Evolutionary conservation across 1,140 invertebrate genomes (phyloP), one percentile per base, ranked within the genome.

Genomic region (Aphidius gifuensis): DNA sequence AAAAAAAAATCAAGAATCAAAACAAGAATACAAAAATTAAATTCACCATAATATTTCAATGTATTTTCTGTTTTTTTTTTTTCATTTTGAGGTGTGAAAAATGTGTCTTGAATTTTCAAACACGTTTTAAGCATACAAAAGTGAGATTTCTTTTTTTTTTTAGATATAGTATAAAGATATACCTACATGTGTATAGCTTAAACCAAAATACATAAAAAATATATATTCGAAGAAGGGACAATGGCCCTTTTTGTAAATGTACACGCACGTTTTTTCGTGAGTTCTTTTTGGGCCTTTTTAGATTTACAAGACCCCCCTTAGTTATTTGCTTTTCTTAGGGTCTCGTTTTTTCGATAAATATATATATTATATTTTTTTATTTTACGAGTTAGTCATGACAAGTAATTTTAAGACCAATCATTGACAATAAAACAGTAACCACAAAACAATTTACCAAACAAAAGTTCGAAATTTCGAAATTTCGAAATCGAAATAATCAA

Each of bases 21-120:
- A 46, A 43, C 40, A 55, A 55, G 16, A 42, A 43, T 16, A 40
- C 9, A 39, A 54, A 7, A 40, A 38, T 42, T 23, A 50, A 32
- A 32, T 32, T 32, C 4, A 32, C 23, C 23, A 32, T 32, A 32
- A 4, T 32, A 32, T 3, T 32, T 32, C 23, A 32, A 32, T 32
- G 23, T 23, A 1, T 8, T 44, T 53, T 16, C 9, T 62, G 53
- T 47, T n/a, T 16, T 50, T 11, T 21, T 23, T 21, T 58, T 9
- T 45, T 39, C 9, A 45, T 47, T 16, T 56, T 38, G 56, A 32
- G 56, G 61, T 63, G 61, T 45, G 48, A 63, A 55, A 55, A 63
- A 63, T 42, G 43, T 42, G 8, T 63, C 56, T 63, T 40, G 47
- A 6, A 54, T 53, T 63, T 58, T 42, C 48, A 58, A 56, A 53